Base-by-base conservation (phyloP, 2,113 vertebrate species). In the Eudorcas thomsonii region DNA sequence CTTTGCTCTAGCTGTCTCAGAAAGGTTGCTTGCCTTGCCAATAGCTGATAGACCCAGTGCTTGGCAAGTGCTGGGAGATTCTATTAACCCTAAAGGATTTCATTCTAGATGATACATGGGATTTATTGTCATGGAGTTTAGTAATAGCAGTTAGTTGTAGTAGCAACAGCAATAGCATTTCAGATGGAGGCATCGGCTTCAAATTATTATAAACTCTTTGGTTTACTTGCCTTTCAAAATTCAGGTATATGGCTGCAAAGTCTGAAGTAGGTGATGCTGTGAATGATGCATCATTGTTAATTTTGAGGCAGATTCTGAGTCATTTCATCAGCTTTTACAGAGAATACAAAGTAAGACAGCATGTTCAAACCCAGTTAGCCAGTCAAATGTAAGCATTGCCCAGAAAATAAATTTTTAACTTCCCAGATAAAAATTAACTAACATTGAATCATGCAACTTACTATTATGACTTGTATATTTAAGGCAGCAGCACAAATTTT, bases 391-490 rank as follows among this genome's bases (percentile, higher is more conserved):
- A 97, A 98, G 92, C 90, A 96, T 30, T 55, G 74, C 54, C 92
- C 96, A 98, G 97, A 98, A 98, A 98, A 98, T 97, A 97, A 98
- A 90, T 94, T 78, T 94, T 90, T 97, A 74, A 74, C 23, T 74
- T 95, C 89, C 96, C 80, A 94, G 97, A 87, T 89, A 96, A 92
- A 98, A 98, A 98, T 98, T 97, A 98, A 96, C 96, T 94, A 74
- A 88, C 39, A 54, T 57, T 93, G 80, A 92, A 33, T 98, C 96
- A 88, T 81, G 77, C 78, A 90, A 88, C 83, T 90, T 93, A 97
- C 64, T 67, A 23, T 87, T 89, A 96, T 59, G 77, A 85, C 94
- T 98, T 43, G 86, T 83, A 77, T 94, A 82, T 86, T 64, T 88
- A 91, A 92, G 88, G 88, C 88, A 98, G 74, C 52, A 98, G 94